These are phyloP conservation scores for Pyrocoelia pectoralis DNA, from an alignment of 2,888 invertebrate genomes.

Conservation along the genomic window DNA sequence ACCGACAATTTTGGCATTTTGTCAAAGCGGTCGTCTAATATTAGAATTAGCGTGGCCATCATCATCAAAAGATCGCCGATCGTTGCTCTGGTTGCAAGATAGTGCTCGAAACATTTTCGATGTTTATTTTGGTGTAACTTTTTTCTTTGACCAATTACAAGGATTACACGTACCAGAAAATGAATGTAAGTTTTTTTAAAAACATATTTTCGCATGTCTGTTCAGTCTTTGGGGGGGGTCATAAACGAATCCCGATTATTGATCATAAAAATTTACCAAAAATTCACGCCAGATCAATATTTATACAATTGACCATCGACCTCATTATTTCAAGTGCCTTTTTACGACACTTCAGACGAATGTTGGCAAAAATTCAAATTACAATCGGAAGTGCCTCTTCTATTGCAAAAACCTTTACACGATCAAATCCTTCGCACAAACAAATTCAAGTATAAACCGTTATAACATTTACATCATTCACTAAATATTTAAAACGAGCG, in stretches of 20 bases:
- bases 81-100: conserved; percentile 38
- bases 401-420: no score
- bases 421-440: not conserved
- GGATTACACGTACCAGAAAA: conserved; percentile 14
- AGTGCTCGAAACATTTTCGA: conserved; percentile 24
- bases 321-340: conserved; percentile 5
- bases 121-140: conserved; percentile 24
- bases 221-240: no score
- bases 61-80: conserved; percentile 39
- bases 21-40: conserved; percentile 44
- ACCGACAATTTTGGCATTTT: conserved; percentile 43
- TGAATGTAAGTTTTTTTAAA: conserved; percentile 27
- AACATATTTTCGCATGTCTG: not conserved
- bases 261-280: not conserved
- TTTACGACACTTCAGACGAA: conserved; percentile 16
- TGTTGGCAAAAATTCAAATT: conserved; percentile 29
- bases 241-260: no score
- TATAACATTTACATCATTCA: no score
- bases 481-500: no score
- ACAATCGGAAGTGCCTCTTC: conserved; percentile 24
- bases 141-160: not conserved
- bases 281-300: conserved; percentile 16
- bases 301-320: conserved; percentile 22
- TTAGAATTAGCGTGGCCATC: conserved; percentile 40
- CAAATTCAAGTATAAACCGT: not conserved